Evolutionary conservation across 2,888 invertebrate species (phyloP).

Genomic region (Thumatha senex): DNA sequence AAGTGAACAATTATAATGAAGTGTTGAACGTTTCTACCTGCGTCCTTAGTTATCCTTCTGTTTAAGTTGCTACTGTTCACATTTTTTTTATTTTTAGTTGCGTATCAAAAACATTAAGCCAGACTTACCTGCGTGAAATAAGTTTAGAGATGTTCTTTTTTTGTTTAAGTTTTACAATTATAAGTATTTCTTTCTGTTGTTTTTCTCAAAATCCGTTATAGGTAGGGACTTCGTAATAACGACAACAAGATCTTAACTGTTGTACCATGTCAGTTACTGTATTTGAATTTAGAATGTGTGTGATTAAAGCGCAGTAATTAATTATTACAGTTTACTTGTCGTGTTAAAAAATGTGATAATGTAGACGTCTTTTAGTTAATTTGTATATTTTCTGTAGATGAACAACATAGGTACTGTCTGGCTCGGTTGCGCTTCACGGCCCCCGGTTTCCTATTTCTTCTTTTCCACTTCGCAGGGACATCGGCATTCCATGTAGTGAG

Average conservation of each 20-base stretch:
- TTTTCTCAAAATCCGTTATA: neutral
- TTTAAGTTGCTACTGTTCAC: slow-evolving; percentile 44
- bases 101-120: slow-evolving; percentile 28
- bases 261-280: neutral
- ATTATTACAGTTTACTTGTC: too few relatives aligned
- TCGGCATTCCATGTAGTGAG: too few relatives aligned
- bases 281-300: neutral
- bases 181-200: slow-evolving; percentile 2
- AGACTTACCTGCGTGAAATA: slow-evolving; percentile 34
- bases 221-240: too few relatives aligned
- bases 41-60: slow-evolving; percentile 42
- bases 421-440: too few relatives aligned
- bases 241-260: neutral
- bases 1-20: slow-evolving; percentile 50
- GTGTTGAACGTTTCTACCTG: slow-evolving; percentile 56
- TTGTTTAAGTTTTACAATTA: slow-evolving; percentile 27
- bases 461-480: too few relatives aligned
- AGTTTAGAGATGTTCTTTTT: slow-evolving; percentile 27
- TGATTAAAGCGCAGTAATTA: too few relatives aligned
- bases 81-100: slow-evolving; percentile 25
- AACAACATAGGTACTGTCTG: too few relatives aligned
- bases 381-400: too few relatives aligned
- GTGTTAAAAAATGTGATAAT: too few relatives aligned
- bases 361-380: too few relatives aligned
- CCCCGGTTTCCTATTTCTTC: too few relatives aligned